Evolutionary conservation across 2,113 vertebrate genomes (phyloP).

Genomic region (Zapornia atra): DNA sequence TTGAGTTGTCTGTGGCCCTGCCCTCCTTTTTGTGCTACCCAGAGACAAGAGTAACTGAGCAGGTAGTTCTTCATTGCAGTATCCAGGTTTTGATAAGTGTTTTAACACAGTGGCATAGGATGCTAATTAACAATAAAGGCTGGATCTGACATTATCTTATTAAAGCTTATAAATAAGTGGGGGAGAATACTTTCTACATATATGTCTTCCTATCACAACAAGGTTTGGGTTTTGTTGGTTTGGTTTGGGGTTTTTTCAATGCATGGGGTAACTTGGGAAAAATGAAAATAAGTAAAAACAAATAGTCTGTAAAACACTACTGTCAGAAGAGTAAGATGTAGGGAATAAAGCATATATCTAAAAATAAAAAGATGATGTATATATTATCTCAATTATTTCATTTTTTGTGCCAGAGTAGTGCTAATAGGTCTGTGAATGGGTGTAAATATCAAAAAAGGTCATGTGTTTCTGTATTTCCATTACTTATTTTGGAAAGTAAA

Average conservation of each 20-base stretch:
- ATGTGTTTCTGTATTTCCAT: background rate
- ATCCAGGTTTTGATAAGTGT: background rate
- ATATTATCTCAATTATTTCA: background rate
- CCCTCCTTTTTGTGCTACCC: background rate
- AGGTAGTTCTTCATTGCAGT: background rate
- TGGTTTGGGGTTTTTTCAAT: background rate
- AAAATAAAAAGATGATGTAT: background rate
- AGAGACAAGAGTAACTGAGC: background rate
- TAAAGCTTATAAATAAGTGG: background rate
- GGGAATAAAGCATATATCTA: background rate
- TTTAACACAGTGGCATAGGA: background rate
- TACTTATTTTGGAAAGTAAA: background rate
- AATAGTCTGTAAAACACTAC: background rate
- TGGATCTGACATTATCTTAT: background rate
- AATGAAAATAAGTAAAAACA: background rate
- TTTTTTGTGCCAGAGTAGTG: background rate
- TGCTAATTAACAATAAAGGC: background rate
- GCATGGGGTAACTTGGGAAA: background rate
- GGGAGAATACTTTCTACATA: background rate
- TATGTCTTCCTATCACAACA: background rate
- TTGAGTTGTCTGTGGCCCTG: background rate
- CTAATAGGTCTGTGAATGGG: background rate
- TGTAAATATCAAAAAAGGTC: background rate
- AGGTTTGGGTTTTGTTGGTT: background rate
- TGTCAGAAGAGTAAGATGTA: background rate